A percentile compares a stretch with the other conserved stretches of the same genome.
phyloP scores from a whole-genome alignment of 2,888 invertebrate species.

The Diaperis boleti region DNA sequence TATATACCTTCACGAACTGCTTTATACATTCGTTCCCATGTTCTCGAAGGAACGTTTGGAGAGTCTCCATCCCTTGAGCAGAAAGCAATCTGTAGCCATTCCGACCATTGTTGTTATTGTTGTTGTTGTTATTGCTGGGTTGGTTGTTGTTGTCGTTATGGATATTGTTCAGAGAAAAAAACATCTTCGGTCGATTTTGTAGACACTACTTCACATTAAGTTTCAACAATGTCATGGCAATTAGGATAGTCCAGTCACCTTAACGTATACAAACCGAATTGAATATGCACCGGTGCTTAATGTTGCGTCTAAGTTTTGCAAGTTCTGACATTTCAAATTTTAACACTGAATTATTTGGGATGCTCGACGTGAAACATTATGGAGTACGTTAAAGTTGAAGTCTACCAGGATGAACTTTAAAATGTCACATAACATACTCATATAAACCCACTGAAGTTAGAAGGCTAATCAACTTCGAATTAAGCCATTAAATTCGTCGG shows the following conservation, averaged over 20 bases:
- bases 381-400: neutral
- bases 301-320: neutral
- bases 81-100: constrained; percentile 71
- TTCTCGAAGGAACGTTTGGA: constrained; percentile 73
- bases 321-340: constrained; percentile 6
- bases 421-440: neutral
- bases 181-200: constrained; percentile 47
- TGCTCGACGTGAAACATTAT: neutral
- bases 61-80: constrained; percentile 72
- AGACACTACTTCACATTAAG: constrained; percentile 7
- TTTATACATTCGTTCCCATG: constrained; percentile 76
- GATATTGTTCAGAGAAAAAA: constrained; percentile 55
- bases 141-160: constrained; percentile 57
- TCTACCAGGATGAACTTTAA: neutral
- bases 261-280: neutral
- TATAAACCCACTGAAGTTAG: too few species aligned
- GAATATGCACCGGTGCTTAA: neutral
- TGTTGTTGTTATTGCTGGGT: constrained; percentile 55
- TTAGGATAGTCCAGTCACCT: constrained; percentile 7
- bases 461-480: neutral
- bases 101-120: constrained; percentile 65
- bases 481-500: neutral
- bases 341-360: constrained; percentile 2
- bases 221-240: constrained; percentile 16
- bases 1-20: constrained; percentile 75